A percentile compares a stretch with the other conserved stretches of the same genome.
Conservation (phyloP, 2,113 vertebrate species). For the Micromys minutus region DNA sequence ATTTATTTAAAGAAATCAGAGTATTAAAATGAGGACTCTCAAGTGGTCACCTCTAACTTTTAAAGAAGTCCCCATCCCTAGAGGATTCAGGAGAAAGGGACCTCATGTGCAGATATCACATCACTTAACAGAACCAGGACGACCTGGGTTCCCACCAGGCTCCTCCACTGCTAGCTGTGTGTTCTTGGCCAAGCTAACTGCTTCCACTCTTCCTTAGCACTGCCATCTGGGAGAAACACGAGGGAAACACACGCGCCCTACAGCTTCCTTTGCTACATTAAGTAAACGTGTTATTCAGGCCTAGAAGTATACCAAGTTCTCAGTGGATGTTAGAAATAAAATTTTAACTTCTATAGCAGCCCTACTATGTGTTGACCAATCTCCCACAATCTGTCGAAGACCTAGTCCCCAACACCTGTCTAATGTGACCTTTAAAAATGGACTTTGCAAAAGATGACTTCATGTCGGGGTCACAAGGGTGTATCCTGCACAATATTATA, state of each 20-base stretch:
- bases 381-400: background rate
- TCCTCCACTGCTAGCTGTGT: background rate
- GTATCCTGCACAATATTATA: background rate
- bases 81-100: background rate
- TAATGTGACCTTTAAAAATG: background rate
- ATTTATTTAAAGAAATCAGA: background rate
- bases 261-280: conserved; percentile 11
- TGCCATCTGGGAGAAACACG: background rate
- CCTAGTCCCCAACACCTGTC: background rate
- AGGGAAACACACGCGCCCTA: background rate
- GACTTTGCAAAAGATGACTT: background rate
- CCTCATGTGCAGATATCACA: background rate
- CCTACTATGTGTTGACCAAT: background rate
- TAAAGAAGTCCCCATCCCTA: background rate
- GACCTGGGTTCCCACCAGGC: background rate
- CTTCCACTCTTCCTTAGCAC: background rate
- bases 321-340: background rate
- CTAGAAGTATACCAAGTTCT: background rate
- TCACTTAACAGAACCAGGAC: background rate
- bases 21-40: background rate
- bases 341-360: background rate
- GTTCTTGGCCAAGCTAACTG: background rate
- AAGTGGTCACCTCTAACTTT: background rate
- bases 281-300: background rate
- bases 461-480: background rate